Base-by-base conservation (phyloP, 2,797 vertebrate genomes). In the Brachyalestes nurse region DNA sequence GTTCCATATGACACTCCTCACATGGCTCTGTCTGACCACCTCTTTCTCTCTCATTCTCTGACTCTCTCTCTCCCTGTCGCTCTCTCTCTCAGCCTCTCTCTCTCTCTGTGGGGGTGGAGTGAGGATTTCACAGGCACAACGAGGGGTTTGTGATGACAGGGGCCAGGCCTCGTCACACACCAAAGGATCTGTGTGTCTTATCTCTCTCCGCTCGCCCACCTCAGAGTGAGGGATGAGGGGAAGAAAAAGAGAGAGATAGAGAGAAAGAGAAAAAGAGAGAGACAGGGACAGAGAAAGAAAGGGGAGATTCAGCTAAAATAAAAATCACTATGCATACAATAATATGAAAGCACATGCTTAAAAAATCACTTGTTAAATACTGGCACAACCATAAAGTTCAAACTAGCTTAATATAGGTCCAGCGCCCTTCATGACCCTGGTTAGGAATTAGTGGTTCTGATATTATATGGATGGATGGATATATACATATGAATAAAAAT, bases 1-100 rank as follows among this genome's bases (percentile, higher is more conserved):
- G 94, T 95, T 95, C 95, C 96, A 95, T 97, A 97, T 98, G 97
- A 97, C 95, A 95, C 91, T 90, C 88, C 94, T 98, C 96, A 97
- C 95, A 95, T 96, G 96, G 93, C 85, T 87, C 84, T 92, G 95
- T 94, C 92, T 92, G 90, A 90, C 92, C 81, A 49, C 69, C 77
- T 75, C 85, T 86, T 76, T 75, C 67, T 77, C 40, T 82, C 72
- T 83, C 83, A 70, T 72, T 69, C 83, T 72, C 77, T 66, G 70
- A 61, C 80, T 67, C 69, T 79, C 75, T 58, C 62, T 79, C 10
- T 75, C 55, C 72, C 28, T 28, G 28, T 28, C 34, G 2, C 34
- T 34, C 34, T 34, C 34, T 34, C 34, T 34, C 34, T 34, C 81
- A 76, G 83, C 83, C 75, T 77, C 49, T 58, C 45, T 84, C 75